These are phyloP conservation scores for Drosophila tropicalis DNA, from an alignment of 1,140 invertebrate genomes.

Conservation along the genomic window DNA sequence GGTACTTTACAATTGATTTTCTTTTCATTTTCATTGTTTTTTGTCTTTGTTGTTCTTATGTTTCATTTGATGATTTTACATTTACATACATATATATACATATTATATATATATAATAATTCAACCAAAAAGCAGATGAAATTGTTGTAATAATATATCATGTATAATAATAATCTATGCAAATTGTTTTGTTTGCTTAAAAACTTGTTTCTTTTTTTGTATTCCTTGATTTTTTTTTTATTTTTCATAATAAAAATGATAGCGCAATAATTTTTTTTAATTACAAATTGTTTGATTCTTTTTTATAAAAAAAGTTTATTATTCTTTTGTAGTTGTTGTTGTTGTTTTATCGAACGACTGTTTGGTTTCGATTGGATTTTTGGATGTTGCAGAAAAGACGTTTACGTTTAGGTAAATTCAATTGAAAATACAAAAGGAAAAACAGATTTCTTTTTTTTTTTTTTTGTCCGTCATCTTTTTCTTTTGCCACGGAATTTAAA, in stretches of 20 bases:
- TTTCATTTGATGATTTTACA: neutral
- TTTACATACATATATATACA: neutral
- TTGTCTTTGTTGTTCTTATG: neutral
- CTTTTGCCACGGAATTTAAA: constrained; percentile 43
- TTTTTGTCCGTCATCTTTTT: constrained; percentile 18
- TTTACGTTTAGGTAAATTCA: constrained; percentile 4
- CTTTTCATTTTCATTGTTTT: neutral
- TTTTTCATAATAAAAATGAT: constrained; percentile 79
- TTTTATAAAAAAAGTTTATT: constrained; percentile 79
- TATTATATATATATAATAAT: neutral
- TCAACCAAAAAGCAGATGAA: constrained; percentile 22
- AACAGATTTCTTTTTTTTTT: constrained; percentile 31
- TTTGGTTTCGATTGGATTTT: constrained; percentile 50
- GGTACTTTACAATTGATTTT: neutral
- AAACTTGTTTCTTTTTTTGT: constrained; percentile 50
- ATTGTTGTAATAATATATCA: constrained; percentile 39
- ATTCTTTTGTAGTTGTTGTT: constrained; percentile 42
- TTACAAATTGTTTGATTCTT: constrained; percentile 71
- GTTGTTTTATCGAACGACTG: constrained; percentile 69
- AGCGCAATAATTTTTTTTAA: constrained; percentile 62
- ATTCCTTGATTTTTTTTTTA: constrained; percentile 63
- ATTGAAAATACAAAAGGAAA: constrained; percentile 25
- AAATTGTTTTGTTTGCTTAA: constrained; percentile 57
- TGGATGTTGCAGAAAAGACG: constrained; percentile 46
- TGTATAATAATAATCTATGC: constrained; percentile 31